Conservation (phyloP, 2,113 vertebrate genomes). For the Cololabis saira region DNA sequence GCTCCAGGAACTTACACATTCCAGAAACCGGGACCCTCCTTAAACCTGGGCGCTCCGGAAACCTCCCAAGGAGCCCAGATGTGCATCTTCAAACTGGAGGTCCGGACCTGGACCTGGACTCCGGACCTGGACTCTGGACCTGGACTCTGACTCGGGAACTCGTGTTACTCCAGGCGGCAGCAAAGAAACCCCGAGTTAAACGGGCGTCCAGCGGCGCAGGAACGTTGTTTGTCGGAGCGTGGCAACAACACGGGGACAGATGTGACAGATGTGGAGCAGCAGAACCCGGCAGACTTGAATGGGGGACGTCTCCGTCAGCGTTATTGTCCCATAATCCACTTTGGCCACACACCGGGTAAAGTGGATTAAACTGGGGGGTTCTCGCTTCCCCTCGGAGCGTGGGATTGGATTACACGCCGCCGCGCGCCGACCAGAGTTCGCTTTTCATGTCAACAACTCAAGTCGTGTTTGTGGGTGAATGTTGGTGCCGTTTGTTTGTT, state of each 20-base stretch:
- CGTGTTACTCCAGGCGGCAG: neutral
- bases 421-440: conserved; percentile 9
- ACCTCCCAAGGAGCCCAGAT: no score
- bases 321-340: conserved; percentile 67
- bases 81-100: no score
- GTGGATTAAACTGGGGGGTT: conserved; percentile 42
- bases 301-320: neutral
- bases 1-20: no score
- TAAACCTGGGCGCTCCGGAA: no score
- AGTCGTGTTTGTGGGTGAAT: no score
- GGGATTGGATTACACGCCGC: conserved; percentile 64
- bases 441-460: neutral
- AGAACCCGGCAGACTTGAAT: neutral
- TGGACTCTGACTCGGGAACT: no score
- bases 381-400: conserved; percentile 27
- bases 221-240: no score
- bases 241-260: conserved; percentile 32
- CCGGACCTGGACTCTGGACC: no score
- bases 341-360: conserved; percentile 17
- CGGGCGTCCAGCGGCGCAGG: neutral
- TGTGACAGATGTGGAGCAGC: conserved; percentile 41
- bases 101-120: no score
- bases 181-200: neutral
- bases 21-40: no score
- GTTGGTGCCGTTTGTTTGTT: no score